Evolutionary conservation across 2,113 vertebrate species (phyloP).

Genomic region (Paralichthys olivaceus): DNA sequence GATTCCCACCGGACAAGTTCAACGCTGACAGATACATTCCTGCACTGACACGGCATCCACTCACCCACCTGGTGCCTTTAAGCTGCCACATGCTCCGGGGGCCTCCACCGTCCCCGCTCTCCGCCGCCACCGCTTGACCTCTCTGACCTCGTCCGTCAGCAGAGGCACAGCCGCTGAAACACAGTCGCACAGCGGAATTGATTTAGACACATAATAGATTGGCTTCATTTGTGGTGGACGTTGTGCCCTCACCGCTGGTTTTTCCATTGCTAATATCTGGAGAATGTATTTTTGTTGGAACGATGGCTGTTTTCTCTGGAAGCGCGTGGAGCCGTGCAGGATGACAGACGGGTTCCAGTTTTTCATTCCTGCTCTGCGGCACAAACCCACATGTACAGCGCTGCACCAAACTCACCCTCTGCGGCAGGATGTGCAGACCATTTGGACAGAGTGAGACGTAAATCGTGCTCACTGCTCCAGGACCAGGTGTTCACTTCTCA

Average conservation of each 20-base stretch:
- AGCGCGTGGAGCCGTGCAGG: background rate
- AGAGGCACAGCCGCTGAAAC: slow-evolving; percentile 21
- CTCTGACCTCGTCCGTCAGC: slow-evolving; percentile 22
- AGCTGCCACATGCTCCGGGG: slow-evolving; percentile 3
- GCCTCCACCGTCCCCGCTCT: slow-evolving; percentile 1
- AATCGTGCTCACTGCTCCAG: slow-evolving; percentile 2
- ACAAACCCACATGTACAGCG: slow-evolving; percentile 5
- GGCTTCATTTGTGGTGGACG: slow-evolving; percentile 10
- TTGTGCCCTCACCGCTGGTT: slow-evolving; percentile 1
- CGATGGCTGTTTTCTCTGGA: slow-evolving; percentile 25
- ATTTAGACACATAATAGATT: slow-evolving; percentile 2
- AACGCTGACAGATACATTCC: slow-evolving; percentile 63
- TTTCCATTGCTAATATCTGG: slow-evolving; percentile 25
- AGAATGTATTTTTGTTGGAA: slow-evolving; percentile 44
- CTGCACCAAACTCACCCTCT: background rate
- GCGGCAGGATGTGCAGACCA: slow-evolving; percentile 17
- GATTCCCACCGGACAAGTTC: slow-evolving; percentile 56
- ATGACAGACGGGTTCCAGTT: slow-evolving; percentile 17
- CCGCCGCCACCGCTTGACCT: slow-evolving; percentile 22
- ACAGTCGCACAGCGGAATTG: slow-evolving; percentile 17
- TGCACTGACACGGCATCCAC: slow-evolving; percentile 25
- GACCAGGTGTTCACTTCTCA: slow-evolving; percentile 2
- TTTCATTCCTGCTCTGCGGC: slow-evolving; percentile 11
- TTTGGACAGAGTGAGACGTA: slow-evolving; percentile 13
- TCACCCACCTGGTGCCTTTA: slow-evolving; percentile 57